phyloP scores from a whole-genome alignment of 2,888 invertebrate genomes.

The Bugulina stolonifera region DNA sequence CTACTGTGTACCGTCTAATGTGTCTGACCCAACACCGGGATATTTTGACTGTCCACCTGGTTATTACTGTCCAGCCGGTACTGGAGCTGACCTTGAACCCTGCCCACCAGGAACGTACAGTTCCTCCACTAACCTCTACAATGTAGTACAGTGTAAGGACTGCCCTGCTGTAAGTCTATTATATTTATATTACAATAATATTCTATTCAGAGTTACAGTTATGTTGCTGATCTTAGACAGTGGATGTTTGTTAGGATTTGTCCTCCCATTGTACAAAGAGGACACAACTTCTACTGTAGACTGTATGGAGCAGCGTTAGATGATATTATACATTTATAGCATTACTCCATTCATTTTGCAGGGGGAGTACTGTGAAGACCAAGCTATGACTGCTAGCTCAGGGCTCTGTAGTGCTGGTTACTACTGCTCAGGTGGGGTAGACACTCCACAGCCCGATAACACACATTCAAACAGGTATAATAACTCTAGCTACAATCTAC shows the following conservation, averaged over 20 bases:
- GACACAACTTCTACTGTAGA: too few relatives aligned
- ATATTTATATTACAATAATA: too few relatives aligned
- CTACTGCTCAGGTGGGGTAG: constrained; percentile 44
- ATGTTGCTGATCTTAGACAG: too few relatives aligned
- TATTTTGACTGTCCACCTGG: constrained; percentile 46
- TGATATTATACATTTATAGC: too few relatives aligned
- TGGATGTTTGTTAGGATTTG: too few relatives aligned
- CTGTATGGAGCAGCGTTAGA: too few relatives aligned
- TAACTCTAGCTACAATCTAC: not conserved
- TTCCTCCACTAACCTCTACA: constrained; percentile 38
- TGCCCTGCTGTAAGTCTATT: constrained; percentile 32
- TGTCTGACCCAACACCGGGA: constrained; percentile 39
- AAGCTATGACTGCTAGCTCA: not conserved
- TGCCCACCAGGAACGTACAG: constrained; percentile 49
- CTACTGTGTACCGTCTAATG: constrained; percentile 45
- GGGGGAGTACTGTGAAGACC: constrained; percentile 16
- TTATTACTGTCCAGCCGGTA: constrained; percentile 46
- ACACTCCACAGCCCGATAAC: constrained; percentile 34
- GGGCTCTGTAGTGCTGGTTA: constrained; percentile 44
- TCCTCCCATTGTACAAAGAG: too few relatives aligned
- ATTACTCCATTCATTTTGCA: too few relatives aligned
- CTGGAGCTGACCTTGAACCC: constrained; percentile 42
- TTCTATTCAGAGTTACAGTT: too few relatives aligned
- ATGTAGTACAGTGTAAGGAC: constrained; percentile 37
- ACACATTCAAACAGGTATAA: constrained; percentile 9